Conservation (phyloP, 1,140 invertebrate genomes). For the Plectrocnemia conspersa region DNA sequence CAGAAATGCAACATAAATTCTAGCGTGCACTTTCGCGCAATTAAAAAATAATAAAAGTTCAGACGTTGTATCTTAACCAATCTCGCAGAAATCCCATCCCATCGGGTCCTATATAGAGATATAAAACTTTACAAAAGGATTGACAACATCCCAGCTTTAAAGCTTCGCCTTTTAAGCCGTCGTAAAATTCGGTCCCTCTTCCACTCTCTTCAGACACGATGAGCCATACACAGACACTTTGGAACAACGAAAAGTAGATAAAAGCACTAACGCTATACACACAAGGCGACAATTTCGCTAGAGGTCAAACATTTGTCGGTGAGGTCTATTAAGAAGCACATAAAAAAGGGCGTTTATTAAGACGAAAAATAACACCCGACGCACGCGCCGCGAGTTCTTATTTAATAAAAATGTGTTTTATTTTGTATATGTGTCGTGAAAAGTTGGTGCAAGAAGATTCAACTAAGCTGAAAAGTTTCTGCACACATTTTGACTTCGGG, state of each 20-base stretch:
- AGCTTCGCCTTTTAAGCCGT: conserved; percentile 33
- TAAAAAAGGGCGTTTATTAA: conserved; percentile 32
- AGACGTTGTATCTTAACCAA: too few relatives aligned
- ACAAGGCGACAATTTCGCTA: not conserved
- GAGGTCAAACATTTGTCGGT: conserved; percentile 17
- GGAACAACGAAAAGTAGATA: not conserved
- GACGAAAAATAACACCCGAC: conserved; percentile 21
- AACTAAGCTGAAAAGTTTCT: not conserved
- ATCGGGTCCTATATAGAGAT: too few relatives aligned
- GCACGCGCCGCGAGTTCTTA: conserved; percentile 22
- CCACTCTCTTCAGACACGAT: conserved; percentile 9
- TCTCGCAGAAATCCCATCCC: too few relatives aligned
- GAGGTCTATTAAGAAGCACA: conserved; percentile 25
- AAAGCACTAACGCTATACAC: not conserved
- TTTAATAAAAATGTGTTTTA: conserved; percentile 26
- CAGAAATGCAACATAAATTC: too few relatives aligned
- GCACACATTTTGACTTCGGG: not conserved
- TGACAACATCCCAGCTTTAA: conserved; percentile 31
- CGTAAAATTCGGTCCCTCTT: conserved; percentile 29
- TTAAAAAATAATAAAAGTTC: too few relatives aligned
- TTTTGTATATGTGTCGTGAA: not conserved
- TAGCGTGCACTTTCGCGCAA: too few relatives aligned
- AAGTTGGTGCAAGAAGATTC: not conserved
- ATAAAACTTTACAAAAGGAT: conserved; percentile 33
- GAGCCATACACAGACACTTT: conserved; percentile 6